These are phyloP conservation scores for Aplidium turbinatum DNA, from an alignment of 23 tunicate genomes.

Conservation along the genomic window DNA sequence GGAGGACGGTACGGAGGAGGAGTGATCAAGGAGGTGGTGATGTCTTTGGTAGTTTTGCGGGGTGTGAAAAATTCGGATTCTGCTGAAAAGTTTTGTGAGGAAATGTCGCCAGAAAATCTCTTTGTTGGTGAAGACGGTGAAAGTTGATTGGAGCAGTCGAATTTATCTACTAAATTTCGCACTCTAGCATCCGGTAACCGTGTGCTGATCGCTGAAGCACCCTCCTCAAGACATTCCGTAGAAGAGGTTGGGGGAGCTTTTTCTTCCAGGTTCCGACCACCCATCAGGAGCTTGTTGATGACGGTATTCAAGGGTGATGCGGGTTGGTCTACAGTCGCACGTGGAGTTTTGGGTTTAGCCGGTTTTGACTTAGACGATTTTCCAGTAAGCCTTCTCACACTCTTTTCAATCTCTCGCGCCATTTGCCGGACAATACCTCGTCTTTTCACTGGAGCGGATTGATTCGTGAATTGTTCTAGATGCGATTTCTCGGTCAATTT, in stretches of 20 bases:
- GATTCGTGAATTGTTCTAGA: no score
- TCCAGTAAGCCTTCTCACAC: constrained; percentile 45
- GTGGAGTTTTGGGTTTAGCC: neutral
- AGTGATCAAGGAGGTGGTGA: neutral
- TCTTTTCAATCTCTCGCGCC: constrained; percentile 68
- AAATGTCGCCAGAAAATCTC: neutral
- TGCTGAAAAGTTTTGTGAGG: neutral
- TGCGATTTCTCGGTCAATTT: neutral
- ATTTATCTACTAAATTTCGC: constrained; percentile 14
- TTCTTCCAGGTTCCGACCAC: neutral
- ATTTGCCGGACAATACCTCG: constrained; percentile 59
- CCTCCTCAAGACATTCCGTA: no score
- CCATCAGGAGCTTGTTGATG: constrained; percentile 40
- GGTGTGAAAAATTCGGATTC: neutral
- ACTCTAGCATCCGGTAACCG: neutral
- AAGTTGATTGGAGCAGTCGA: neutral
- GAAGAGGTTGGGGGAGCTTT: neutral
- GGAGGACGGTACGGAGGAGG: constrained; percentile 21
- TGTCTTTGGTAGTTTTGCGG: neutral
- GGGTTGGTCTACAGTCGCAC: neutral
- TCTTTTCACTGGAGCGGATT: constrained; percentile 2
- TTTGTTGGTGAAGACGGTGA: neutral
- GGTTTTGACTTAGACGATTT: constrained; percentile 1
- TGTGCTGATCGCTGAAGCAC: neutral
- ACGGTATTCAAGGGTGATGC: constrained; percentile 16